Evolutionary conservation across 2,888 invertebrate species (phyloP).

Genomic region (Listrodromus nycthemerus): DNA sequence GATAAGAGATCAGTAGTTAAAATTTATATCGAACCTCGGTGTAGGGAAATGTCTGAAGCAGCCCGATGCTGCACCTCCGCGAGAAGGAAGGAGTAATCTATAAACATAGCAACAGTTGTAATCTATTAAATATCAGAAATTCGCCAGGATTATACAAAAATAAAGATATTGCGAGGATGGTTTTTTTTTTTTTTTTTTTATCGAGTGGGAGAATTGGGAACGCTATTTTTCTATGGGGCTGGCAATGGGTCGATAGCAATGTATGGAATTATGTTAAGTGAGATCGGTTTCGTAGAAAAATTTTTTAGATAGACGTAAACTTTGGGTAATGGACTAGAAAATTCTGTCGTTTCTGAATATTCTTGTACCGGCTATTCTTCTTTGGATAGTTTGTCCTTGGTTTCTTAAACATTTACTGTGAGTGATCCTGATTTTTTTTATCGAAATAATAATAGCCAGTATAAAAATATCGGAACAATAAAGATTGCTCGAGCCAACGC

Average conservation of each 20-base stretch:
- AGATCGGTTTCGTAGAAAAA: neutral
- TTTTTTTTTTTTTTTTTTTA: neutral
- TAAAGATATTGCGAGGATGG: neutral
- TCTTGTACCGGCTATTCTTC: neutral
- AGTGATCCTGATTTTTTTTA: no score
- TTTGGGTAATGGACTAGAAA: neutral
- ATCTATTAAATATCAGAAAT: conserved; percentile 61
- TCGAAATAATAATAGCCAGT: no score
- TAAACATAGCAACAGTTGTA: conserved; percentile 64
- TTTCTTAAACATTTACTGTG: no score
- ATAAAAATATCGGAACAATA: neutral
- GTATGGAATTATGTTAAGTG: neutral
- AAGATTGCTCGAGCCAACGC: no score
- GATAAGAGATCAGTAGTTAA: conserved; percentile 58
- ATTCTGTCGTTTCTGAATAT: neutral
- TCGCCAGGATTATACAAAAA: conserved; percentile 35
- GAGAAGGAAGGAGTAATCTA: conserved; percentile 68
- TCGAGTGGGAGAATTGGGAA: neutral
- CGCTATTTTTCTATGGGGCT: neutral
- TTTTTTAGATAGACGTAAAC: neutral
- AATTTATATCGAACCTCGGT: conserved; percentile 66
- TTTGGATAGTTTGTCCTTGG: neutral
- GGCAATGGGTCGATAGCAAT: neutral
- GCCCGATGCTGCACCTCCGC: conserved; percentile 67
- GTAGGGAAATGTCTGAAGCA: conserved; percentile 65